These are phyloP conservation scores for Himalopsyche phryganea DNA, from an alignment of 1,140 invertebrate species.

Conservation along the genomic window DNA sequence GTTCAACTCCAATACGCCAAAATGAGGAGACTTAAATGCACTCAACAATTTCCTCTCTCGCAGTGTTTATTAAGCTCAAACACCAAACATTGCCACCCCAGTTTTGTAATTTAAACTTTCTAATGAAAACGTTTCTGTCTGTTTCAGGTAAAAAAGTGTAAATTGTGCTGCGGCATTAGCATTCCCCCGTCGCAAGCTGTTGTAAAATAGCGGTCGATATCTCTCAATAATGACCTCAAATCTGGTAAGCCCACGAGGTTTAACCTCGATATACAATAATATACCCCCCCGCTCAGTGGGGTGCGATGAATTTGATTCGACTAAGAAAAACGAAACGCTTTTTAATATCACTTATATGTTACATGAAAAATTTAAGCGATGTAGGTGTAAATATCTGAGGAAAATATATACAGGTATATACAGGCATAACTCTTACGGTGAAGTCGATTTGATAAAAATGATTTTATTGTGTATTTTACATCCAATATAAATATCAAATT, in stretches of 20 bases:
- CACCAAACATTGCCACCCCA: neutral
- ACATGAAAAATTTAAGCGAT: too few species aligned
- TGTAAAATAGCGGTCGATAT: conserved; percentile 25
- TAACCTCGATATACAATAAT: conserved; percentile 8
- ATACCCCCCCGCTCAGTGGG: conserved; percentile 1
- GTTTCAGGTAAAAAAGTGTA: conserved; percentile 24
- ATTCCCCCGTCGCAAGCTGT: conserved; percentile 20
- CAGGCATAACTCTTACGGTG: too few species aligned
- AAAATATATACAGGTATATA: too few species aligned
- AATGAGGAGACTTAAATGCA: too few species aligned
- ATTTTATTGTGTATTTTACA: too few species aligned
- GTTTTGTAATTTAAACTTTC: conserved; percentile 24
- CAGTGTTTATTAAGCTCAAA: conserved; percentile 1
- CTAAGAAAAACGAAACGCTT: too few species aligned
- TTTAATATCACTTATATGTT: too few species aligned
- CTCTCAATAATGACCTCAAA: conserved; percentile 30
- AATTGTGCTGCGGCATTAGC: conserved; percentile 20
- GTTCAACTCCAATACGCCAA: too few species aligned
- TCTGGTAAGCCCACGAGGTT: conserved; percentile 24
- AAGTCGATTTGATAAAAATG: too few species aligned
- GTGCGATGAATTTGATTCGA: too few species aligned
- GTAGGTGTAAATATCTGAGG: too few species aligned
- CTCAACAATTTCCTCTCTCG: neutral
- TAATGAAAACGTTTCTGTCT: conserved; percentile 27
- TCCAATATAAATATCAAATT: too few species aligned